phyloP scores from a whole-genome alignment of 2,888 invertebrate genomes.

The Thelaira solivaga region DNA sequence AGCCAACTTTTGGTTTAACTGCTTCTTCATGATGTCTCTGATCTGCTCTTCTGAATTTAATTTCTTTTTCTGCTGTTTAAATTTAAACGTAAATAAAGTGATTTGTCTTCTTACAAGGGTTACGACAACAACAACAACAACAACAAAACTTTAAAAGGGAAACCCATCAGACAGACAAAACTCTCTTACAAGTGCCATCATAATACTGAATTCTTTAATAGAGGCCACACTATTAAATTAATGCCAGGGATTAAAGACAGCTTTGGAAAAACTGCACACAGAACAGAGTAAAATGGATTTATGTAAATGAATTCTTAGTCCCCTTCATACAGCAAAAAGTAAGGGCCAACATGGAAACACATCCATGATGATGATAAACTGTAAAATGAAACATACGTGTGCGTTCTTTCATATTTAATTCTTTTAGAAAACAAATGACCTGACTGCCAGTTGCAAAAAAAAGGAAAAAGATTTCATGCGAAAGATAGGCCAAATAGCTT shows the following conservation, averaged over 20 bases:
- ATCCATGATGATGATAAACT: too few species aligned
- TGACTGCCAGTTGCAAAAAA: neutral
- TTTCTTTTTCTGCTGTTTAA: neutral
- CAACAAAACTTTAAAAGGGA: neutral
- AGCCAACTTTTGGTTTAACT: conserved; percentile 7
- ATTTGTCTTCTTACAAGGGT: conserved; percentile 55
- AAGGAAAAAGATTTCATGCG: conserved; percentile 26
- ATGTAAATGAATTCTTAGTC: too few species aligned
- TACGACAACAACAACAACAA: conserved; percentile 11
- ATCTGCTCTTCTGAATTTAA: neutral
- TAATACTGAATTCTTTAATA: neutral
- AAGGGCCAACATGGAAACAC: too few species aligned
- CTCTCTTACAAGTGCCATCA: neutral
- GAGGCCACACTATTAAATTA: conserved; percentile 26
- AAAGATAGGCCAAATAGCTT: conserved; percentile 27
- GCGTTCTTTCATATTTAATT: too few species aligned
- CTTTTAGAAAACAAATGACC: too few species aligned
- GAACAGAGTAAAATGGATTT: neutral
- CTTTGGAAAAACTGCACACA: neutral
- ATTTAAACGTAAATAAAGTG: conserved; percentile 47
- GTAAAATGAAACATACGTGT: too few species aligned
- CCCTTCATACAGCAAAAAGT: too few species aligned
- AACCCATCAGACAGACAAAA: too few species aligned
- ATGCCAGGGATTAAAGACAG: conserved; percentile 2
- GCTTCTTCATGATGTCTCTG: conserved; percentile 6